Conservation (phyloP, 2,113 vertebrate species). For the Anguilla japonica region DNA sequence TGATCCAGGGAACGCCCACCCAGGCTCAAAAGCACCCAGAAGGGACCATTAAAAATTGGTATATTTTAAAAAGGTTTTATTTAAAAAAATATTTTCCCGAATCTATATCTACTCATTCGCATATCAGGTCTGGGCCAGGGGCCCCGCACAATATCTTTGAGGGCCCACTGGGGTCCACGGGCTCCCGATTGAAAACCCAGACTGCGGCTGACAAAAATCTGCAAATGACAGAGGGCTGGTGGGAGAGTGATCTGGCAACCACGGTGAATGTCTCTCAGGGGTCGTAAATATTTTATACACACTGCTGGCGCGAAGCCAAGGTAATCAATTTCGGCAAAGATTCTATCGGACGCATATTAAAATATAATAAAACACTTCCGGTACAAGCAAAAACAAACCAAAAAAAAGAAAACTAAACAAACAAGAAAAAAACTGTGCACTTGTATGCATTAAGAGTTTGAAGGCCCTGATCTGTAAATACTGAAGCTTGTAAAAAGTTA, state of each 20-base stretch:
- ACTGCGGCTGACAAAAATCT: not conserved
- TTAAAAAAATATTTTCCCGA: no score
- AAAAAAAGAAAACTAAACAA: no score
- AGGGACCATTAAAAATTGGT: no score
- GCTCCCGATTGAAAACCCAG: no score
- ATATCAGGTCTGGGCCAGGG: no score
- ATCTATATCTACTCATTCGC: no score
- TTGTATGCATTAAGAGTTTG: not conserved
- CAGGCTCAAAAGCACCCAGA: no score
- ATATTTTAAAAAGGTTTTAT: no score
- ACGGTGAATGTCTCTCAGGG: not conserved
- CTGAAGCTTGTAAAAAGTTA: not conserved
- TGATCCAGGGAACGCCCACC: no score
- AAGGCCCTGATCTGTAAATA: not conserved
- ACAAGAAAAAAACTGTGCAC: not conserved
- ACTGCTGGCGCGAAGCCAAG: not conserved
- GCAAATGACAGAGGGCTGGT: not conserved
- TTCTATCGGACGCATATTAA: not conserved
- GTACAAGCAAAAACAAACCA: not conserved
- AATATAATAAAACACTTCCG: not conserved
- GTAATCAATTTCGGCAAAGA: not conserved
- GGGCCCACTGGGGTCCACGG: no score
- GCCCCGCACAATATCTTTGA: not conserved
- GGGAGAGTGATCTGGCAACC: not conserved
- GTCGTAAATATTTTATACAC: conserved; percentile 14